A percentile compares a stretch with the other conserved stretches of the same genome.
Evolutionary conservation across 2,113 vertebrate genomes (phyloP).

Genomic region (Passer domesticus): DNA sequence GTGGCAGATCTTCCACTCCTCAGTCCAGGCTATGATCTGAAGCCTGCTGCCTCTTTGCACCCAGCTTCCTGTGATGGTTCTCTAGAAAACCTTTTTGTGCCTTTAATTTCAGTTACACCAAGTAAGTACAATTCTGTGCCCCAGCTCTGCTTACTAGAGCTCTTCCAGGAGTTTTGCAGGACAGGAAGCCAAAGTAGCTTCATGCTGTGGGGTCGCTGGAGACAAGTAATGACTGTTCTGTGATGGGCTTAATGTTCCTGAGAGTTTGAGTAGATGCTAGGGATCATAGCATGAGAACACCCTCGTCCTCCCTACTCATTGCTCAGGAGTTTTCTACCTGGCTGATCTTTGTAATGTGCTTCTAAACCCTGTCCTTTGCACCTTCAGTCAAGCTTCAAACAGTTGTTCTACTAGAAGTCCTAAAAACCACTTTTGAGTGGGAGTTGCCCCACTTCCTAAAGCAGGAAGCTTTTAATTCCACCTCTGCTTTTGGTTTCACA

Average conservation of each 20-base stretch:
- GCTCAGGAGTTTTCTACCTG: neutral
- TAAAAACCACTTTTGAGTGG: neutral
- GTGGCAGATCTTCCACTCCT: slow-evolving; percentile 14
- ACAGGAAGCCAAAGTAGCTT: neutral
- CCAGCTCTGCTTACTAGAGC: neutral
- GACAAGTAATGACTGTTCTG: neutral
- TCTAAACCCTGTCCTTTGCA: neutral
- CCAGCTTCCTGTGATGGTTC: slow-evolving; percentile 32
- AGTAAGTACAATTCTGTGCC: slow-evolving; percentile 75
- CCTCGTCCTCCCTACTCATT: neutral
- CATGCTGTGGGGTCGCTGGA: neutral
- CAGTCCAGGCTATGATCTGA: slow-evolving; percentile 44
- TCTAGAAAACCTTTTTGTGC: slow-evolving; percentile 79
- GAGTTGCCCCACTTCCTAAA: neutral
- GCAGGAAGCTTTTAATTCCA: neutral
- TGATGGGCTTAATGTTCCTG: neutral
- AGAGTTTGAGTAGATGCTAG: neutral
- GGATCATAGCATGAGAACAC: neutral
- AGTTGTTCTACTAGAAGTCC: neutral
- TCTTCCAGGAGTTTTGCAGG: neutral
- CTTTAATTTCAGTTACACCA: slow-evolving; percentile 78
- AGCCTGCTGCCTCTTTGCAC: slow-evolving; percentile 33
- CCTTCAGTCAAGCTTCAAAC: neutral
- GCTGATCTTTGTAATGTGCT: neutral
- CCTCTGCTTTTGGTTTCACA: neutral